These are phyloP conservation scores for Diglossa cyanea DNA, from an alignment of 2,797 vertebrate species.

Conservation along the genomic window DNA sequence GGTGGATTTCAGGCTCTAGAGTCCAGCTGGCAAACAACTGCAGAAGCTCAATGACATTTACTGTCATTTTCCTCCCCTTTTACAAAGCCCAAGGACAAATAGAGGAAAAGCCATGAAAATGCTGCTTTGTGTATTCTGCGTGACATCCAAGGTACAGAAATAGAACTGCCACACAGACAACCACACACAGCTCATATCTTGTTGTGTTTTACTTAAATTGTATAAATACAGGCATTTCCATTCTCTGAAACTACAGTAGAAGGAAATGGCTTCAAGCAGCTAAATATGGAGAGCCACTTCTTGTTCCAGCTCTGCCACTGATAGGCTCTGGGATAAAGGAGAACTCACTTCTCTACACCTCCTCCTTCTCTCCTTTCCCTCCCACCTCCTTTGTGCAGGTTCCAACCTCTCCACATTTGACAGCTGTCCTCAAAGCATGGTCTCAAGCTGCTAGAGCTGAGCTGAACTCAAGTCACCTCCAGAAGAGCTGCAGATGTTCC, in stretches of 20 bases:
- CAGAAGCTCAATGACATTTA: background rate
- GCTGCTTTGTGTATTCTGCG: background rate
- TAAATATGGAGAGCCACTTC: background rate
- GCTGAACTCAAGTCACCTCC: background rate
- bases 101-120: background rate
- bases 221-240: background rate
- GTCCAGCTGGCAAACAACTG: background rate
- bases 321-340: background rate
- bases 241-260: background rate
- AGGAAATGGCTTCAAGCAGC: background rate
- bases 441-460: background rate
- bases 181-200: background rate
- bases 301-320: background rate
- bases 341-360: background rate
- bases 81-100: background rate
- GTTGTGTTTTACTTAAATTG: background rate
- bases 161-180: background rate
- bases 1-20: background rate
- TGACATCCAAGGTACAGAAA: background rate
- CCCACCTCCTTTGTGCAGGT: background rate
- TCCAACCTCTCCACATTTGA: background rate
- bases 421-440: background rate
- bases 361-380: background rate
- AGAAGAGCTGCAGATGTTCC: background rate
- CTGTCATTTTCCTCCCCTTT: background rate